Evolutionary conservation across 2,797 vertebrate species (phyloP).

Genomic region (Cyclura pinguis): DNA sequence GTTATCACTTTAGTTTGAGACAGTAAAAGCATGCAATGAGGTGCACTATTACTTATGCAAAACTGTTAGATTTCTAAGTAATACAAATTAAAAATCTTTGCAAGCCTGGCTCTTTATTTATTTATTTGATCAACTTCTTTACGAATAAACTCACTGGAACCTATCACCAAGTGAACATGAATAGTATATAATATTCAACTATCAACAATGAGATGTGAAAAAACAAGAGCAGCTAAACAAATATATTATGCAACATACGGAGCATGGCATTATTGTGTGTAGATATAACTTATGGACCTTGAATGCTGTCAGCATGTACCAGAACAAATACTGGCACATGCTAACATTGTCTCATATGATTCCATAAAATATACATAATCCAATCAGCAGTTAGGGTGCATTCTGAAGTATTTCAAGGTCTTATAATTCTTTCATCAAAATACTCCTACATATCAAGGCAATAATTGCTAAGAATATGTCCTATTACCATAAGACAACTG

Average conservation of each 20-base stretch:
- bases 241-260: constrained; percentile 36
- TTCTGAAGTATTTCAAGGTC: constrained; percentile 57
- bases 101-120: neutral
- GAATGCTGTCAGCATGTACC: constrained; percentile 19
- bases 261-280: constrained; percentile 29
- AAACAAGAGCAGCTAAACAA: constrained; percentile 35
- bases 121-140: neutral
- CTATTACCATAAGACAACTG: constrained; percentile 66
- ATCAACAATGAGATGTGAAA: constrained; percentile 14
- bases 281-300: constrained; percentile 22
- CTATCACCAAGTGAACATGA: neutral
- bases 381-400: constrained; percentile 38
- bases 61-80: constrained; percentile 12
- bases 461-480: constrained; percentile 42
- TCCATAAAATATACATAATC: constrained; percentile 58
- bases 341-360: constrained; percentile 45
- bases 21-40: constrained; percentile 34
- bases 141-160: neutral
- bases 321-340: constrained; percentile 35
- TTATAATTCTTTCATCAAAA: constrained; percentile 65
- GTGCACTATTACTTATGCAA: neutral
- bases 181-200: constrained; percentile 15
- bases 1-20: constrained; percentile 32
- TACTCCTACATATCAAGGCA: constrained; percentile 70
- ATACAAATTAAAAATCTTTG: constrained; percentile 29